Percentiles rank a stretch among this genome's conserved stretches.
These are phyloP conservation scores for Machaerirhynchus nigripectus DNA, from an alignment of 2,113 vertebrate species.

Conservation along the genomic window DNA sequence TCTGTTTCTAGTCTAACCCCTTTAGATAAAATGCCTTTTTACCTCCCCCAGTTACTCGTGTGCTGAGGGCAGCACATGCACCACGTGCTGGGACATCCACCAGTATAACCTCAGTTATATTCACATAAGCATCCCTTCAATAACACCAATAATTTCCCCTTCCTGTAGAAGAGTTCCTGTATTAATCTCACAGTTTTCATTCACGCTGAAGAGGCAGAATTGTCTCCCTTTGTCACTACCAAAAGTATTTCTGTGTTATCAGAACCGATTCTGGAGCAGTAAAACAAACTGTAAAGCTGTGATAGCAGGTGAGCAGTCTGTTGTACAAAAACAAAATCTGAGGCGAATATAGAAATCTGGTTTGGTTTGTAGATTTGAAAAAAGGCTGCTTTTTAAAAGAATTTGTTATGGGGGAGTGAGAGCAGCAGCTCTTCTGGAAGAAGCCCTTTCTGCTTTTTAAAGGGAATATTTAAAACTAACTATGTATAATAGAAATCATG, in stretches of 20 bases:
- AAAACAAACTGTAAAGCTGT: neutral
- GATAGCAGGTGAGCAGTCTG: neutral
- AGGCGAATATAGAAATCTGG: neutral
- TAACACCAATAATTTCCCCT: neutral
- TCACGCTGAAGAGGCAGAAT: neutral
- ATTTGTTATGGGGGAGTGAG: neutral
- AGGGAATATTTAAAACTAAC: neutral
- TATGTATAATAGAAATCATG: neutral
- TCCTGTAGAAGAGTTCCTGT: neutral
- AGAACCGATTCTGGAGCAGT: neutral
- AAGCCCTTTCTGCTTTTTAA: neutral
- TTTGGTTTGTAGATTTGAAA: neutral
- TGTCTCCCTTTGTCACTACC: neutral
- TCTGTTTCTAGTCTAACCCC: neutral
- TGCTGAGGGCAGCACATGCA: neutral
- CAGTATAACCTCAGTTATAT: neutral
- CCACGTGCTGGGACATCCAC: neutral
- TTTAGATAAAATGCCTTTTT: neutral
- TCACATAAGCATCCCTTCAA: neutral
- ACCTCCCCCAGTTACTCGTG: neutral
- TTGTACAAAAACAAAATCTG: neutral
- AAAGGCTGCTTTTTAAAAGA: neutral
- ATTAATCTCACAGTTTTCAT: neutral
- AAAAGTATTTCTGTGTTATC: neutral
- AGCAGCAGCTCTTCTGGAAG: neutral